phyloP scores from a whole-genome alignment of 53 echinoderm and acorn worm genomes.

The Hippasteria phrygiana region DNA sequence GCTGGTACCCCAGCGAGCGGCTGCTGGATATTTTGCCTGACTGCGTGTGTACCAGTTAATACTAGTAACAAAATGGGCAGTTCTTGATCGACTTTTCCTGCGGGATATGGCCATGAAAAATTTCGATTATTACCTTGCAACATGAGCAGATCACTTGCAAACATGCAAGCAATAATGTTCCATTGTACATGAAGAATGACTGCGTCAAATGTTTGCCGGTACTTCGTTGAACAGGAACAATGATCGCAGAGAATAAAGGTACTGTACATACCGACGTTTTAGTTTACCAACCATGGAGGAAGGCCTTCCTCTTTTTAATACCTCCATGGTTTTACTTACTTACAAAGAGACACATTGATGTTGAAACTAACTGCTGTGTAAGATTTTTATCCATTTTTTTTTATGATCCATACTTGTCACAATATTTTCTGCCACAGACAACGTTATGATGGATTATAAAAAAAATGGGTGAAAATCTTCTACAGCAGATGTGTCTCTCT shows the following conservation, averaged over 20 bases:
- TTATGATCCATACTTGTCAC: no score
- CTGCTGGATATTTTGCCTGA: neutral
- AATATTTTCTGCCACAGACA: no score
- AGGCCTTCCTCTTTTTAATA: no score
- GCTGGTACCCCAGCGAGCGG: neutral
- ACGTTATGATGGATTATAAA: no score
- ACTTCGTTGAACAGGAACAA: constrained; percentile 18
- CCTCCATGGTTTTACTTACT: no score
- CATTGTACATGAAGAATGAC: neutral
- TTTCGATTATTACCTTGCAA: constrained; percentile 4
- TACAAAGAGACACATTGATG: no score
- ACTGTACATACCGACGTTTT: neutral
- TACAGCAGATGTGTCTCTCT: no score
- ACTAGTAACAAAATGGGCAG: no score
- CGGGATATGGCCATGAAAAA: neutral
- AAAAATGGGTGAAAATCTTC: no score
- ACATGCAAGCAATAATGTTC: neutral
- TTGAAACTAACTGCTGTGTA: no score
- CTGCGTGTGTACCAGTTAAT: neutral
- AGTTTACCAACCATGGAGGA: neutral
- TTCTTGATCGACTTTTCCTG: no score
- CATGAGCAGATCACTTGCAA: neutral
- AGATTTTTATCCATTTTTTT: no score
- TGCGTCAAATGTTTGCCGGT: neutral
- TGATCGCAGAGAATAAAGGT: constrained; percentile 27